Evolutionary conservation across 2,113 vertebrate species (phyloP), one percentile per base, ranked within the genome.

Genomic region (Myotis davidii): DNA sequence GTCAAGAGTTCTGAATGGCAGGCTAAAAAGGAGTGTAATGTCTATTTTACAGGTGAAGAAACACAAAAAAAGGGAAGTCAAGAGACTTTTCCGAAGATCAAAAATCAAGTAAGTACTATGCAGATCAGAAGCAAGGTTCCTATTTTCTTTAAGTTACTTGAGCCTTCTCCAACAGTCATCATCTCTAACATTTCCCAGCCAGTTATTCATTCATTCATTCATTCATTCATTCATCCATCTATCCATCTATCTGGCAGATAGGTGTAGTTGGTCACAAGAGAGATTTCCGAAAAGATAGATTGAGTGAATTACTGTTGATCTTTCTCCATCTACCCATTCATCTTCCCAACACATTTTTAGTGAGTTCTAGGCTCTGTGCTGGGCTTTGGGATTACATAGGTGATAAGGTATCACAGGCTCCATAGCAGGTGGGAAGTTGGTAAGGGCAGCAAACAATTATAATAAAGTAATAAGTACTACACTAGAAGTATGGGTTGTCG

Each of bases 41-140:
- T 95, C 56, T 97, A 37, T 92, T 95, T 97, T 97, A 77, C 86
- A 98, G 97, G 92, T 88, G 32, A 96, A 95, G 77, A 97, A 97
- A 82, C 93, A 85, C 52, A 91, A 73, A 65, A 95, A 92, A 74
- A 97, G 79, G 13, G 88, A 93, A 84, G 8, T 73, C 73, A 97
- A 94, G 72, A 54, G 70, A 10, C 23, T 81, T 86, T 79, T 94
- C 20, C 76, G 88, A 37, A 92, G 52, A 64, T 89, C 79, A 87
- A 96, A 98, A 39, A 85, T 91, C 69, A 97, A 84, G 97, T 97
- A 95, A 91, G 97, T 97, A 90, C 39, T 42, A 16, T 52, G 18
- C 32, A 82, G 14, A 76, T 56, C 25, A 64, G 48, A 74, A 65
- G 5, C 48, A 65, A 42, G 32, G 8, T 90, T 34, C 37, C 20